Percentiles rank a stretch among this genome's conserved stretches.
Conservation (phyloP, 2,113 vertebrate genomes). For the Amphilophus citrinellus region DNA sequence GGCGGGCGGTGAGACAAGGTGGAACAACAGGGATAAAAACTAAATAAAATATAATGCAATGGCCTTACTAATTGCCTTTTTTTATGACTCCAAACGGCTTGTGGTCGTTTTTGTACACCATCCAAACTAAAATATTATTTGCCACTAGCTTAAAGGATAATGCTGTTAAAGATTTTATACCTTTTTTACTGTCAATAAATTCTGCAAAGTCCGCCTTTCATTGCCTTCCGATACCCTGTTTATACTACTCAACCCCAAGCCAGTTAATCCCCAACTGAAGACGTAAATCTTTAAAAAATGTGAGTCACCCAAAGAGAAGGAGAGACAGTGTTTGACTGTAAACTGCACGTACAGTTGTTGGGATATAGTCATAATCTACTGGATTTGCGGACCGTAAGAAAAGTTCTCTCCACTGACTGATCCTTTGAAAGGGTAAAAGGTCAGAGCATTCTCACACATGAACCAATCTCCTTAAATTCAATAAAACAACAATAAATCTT, state of each 20-base stretch:
- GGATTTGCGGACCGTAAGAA: not conserved
- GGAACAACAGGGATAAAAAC: slow-evolving; percentile 2
- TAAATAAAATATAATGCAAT: not conserved
- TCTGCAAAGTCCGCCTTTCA: not conserved
- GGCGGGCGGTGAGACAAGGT: not conserved
- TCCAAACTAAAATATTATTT: not conserved
- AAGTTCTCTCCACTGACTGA: not conserved
- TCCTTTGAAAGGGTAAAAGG: not conserved
- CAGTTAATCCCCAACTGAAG: not conserved
- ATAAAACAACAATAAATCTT: too few species aligned
- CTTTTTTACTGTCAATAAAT: not conserved
- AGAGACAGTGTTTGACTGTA: not conserved
- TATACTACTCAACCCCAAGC: not conserved
- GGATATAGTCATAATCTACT: not conserved
- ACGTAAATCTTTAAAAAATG: slow-evolving; percentile 1
- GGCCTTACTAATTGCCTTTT: not conserved
- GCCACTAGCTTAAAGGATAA: not conserved
- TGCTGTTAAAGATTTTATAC: not conserved
- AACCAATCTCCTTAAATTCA: too few species aligned
- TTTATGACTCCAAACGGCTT: not conserved
- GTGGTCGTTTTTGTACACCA: not conserved
- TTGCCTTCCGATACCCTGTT: rapidly evolving
- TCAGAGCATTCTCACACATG: too few species aligned
- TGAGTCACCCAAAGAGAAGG: too few species aligned
- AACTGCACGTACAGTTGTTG: not conserved